Evolutionary conservation across 2,113 vertebrate species (phyloP), one percentile per base, ranked within the genome.

Genomic region (Pelodiscus sinensis): DNA sequence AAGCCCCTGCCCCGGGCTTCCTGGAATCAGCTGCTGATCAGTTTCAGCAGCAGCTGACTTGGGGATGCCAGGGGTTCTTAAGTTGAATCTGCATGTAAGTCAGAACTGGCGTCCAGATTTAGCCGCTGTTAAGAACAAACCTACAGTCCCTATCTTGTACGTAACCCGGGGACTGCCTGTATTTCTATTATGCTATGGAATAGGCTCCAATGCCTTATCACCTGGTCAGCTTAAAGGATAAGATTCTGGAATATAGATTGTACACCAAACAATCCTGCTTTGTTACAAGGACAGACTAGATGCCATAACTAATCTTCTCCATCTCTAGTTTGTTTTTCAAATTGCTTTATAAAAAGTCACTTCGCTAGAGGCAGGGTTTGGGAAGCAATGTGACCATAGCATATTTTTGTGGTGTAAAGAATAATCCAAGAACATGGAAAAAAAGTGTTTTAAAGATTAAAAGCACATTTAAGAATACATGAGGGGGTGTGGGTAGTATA

Each of bases 151-250:
- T n/a, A n/a, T n/a, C n/a, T n/a, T n/a, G n/a, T n/a, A n/a, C n/a
- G n/a, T n/a, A n/a, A n/a, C n/a, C n/a, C n/a, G n/a, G n/a, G n/a
- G n/a, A n/a, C n/a, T n/a, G n/a, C n/a, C n/a, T n/a, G n/a, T n/a
- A 62, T 88, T 82, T 94, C 90, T 90, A 31, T 81, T 81, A 65
- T 88, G 82, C 3, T 1, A 3, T 2, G 54, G 90, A 85, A 85
- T 52, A 0, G 0, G 86, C 89, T 90, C 75, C 27, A 81, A 77
- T 44, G 51, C 84, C 4, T 0, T 24, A 8, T 94, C 55, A 85
- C 55, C 77, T 62, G 87, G 31, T 81, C 29, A 71, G 18, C 88
- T 85, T 62, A 94, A 93, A 94, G 87, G 62, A 21, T 92, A 94
- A 86, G 75, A 65, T 4, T 71, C 35, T 51, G 62, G 73, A 87